These are phyloP conservation scores for Drosophila paramelanica DNA, from an alignment of 2,888 invertebrate species.

Conservation along the genomic window DNA sequence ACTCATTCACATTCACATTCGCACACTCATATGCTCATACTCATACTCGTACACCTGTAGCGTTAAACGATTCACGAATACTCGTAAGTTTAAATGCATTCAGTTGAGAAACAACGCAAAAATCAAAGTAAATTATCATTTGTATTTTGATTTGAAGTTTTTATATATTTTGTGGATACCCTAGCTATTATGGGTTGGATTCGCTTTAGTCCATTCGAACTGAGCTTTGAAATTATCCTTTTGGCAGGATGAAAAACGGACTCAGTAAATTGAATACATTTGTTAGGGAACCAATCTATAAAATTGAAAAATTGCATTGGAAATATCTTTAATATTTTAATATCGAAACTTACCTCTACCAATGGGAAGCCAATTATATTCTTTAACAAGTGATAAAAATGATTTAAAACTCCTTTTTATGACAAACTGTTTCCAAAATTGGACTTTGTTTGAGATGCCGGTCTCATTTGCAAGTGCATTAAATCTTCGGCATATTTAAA, in stretches of 20 bases:
- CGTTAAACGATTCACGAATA: slow-evolving; percentile 61
- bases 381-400: no score
- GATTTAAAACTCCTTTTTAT: no score
- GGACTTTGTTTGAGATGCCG: not conserved
- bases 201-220: not conserved
- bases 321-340: no score
- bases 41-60: slow-evolving; percentile 78
- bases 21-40: slow-evolving; percentile 30
- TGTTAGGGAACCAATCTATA: no score
- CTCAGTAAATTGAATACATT: no score
- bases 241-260: no score
- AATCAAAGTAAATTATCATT: slow-evolving; percentile 39
- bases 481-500: not conserved
- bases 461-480: slow-evolving; percentile 21
- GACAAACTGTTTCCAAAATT: not conserved
- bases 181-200: not conserved
- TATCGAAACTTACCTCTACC: no score
- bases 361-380: no score
- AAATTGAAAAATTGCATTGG: no score
- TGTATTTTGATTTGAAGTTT: slow-evolving; percentile 21
- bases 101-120: slow-evolving; percentile 77
- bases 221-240: no score
- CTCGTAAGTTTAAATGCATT: slow-evolving; percentile 66
- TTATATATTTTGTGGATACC: not conserved
- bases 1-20: slow-evolving; percentile 42